These are phyloP conservation scores for Bactericera cockerelli DNA, from an alignment of 1,140 invertebrate species.

Conservation along the genomic window DNA sequence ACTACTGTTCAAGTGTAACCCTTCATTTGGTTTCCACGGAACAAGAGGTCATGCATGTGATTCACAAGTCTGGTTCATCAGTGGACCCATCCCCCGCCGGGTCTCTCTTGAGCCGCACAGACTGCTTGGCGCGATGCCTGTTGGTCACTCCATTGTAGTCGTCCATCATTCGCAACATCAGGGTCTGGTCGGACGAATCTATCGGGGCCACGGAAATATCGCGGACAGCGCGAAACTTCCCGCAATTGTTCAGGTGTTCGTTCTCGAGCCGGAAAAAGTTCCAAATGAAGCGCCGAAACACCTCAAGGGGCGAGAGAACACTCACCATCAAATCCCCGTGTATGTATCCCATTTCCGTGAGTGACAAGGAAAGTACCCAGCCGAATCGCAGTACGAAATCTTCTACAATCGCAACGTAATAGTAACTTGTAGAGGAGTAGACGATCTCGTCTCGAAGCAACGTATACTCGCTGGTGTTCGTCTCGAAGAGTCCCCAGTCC, in stretches of 20 bases:
- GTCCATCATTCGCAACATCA: conserved; percentile 59
- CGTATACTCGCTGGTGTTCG: conserved; percentile 51
- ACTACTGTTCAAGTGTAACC: too few species aligned
- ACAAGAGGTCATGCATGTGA: too few species aligned
- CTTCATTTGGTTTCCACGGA: too few species aligned
- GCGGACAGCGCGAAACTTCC: conserved; percentile 94
- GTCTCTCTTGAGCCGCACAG: background rate
- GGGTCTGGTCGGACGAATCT: conserved; percentile 64
- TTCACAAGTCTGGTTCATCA: too few species aligned
- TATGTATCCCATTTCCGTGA: conserved; percentile 68
- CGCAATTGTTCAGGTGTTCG: conserved; percentile 99
- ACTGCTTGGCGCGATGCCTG: conserved; percentile 21
- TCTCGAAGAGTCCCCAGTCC: conserved; percentile 83
- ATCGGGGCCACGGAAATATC: conserved; percentile 97
- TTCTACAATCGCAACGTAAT: conserved; percentile 95
- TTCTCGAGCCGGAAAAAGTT: conserved; percentile 99
- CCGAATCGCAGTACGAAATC: conserved; percentile 85
- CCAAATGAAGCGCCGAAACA: conserved; percentile 95
- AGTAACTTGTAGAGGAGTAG: conserved; percentile 55
- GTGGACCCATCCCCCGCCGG: too few species aligned
- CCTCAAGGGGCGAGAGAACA: conserved; percentile 80
- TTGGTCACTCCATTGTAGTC: conserved; percentile 44
- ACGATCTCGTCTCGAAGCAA: conserved; percentile 50
- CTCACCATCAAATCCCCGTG: conserved; percentile 75
- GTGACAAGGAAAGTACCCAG: conserved; percentile 75